Evolutionary conservation across 2,888 invertebrate genomes (phyloP).

Genomic region (Meteorus colon): DNA sequence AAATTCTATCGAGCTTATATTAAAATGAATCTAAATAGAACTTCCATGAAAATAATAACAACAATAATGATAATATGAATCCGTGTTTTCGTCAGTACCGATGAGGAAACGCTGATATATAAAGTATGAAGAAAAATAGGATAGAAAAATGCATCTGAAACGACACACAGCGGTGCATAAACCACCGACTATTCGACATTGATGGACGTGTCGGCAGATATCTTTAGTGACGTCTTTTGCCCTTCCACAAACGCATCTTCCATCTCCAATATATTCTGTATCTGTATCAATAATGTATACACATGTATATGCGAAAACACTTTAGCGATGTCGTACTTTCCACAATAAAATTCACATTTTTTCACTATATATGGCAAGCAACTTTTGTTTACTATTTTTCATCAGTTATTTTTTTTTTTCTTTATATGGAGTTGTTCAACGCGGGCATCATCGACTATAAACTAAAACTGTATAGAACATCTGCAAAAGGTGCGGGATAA

Average conservation of each 20-base stretch:
- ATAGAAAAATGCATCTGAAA: slow-evolving; percentile 41
- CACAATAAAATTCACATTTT: no score
- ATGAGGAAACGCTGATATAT: not conserved
- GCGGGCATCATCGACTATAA: not conserved
- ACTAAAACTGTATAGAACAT: not conserved
- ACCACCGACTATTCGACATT: slow-evolving; percentile 51
- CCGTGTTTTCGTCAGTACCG: not conserved
- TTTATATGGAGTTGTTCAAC: not conserved
- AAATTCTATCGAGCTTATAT: no score
- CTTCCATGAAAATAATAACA: no score
- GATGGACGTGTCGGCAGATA: slow-evolving; percentile 51
- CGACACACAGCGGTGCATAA: slow-evolving; percentile 14
- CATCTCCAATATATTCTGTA: no score
- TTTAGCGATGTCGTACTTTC: no score
- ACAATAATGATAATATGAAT: no score
- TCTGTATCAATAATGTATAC: no score
- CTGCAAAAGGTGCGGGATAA: not conserved
- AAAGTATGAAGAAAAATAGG: slow-evolving; percentile 40
- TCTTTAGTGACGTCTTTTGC: slow-evolving; percentile 50
- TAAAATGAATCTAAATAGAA: no score
- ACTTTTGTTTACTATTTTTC: not conserved
- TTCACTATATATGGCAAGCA: no score
- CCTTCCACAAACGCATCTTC: slow-evolving; percentile 27
- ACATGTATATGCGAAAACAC: no score
- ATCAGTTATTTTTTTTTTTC: not conserved